Base-by-base conservation (phyloP, 1,140 invertebrate genomes). In the Andricus grossulariae region DNA sequence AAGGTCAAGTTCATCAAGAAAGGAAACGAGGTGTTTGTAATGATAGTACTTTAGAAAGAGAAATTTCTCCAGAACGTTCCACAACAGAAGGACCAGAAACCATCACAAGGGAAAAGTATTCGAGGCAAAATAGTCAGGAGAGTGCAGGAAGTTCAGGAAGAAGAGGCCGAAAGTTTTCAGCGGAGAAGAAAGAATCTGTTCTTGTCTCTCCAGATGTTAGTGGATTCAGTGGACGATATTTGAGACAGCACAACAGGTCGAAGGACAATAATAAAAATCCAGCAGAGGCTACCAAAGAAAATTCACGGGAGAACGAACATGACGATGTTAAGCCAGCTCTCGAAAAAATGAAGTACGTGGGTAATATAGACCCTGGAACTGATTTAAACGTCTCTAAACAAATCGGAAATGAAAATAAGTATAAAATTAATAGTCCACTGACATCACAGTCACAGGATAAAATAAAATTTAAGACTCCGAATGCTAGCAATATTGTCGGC, bases 1-100 rank as follows among this genome's bases (percentile, higher is more conserved):
- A 93, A 73, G 90, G 90, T 10, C 89, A 90, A 84, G 84, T 91
- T 72, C 83, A 92, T 80, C 88, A 87, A 49, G 90, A 91, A 7
- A 91, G 90, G 75, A 90, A 90, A 76, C 82, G 84, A 0, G 80
- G 82, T 10, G 84, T 83, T 11, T 91, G 90, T 55, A 88, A 91
- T 1, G 90, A 91, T 39, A 91, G 90, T 57, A 91, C 90, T 0
- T 54, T 91, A 6, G 90, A 91, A 78, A 82, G 90, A 8, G 90
- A 91, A 45, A 80, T 78, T n/a, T 74, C 80, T 3, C 0, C 73
- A 83, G 7, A 81, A 16, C 5, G 60, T 15, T 15, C 72, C 76
- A 54, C 82, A 79, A 32, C 80, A 83, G 60, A 74, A 78, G 54
- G 80, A 74, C 13, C 19, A 57, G 55, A 54, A 73, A 18, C 8